These are phyloP conservation scores for Naja naja DNA, from an alignment of 2,113 vertebrate species.

Conservation along the genomic window DNA sequence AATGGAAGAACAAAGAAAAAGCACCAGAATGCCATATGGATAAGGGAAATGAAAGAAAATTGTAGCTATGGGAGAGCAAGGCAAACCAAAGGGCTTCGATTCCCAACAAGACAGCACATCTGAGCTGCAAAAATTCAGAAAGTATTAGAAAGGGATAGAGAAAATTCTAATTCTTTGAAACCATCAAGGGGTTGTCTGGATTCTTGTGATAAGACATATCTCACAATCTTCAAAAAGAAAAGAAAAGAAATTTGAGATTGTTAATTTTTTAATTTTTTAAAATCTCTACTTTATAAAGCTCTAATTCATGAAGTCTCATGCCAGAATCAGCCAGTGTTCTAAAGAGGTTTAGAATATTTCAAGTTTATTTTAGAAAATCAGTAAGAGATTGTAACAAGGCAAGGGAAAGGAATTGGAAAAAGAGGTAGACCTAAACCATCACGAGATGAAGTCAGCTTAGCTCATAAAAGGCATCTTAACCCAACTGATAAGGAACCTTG, in stretches of 20 bases:
- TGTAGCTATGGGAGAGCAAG: neutral
- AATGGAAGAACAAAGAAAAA: neutral
- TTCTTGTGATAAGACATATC: neutral
- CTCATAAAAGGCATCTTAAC: neutral
- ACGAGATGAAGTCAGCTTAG: neutral
- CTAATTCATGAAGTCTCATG: neutral
- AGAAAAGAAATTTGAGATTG: neutral
- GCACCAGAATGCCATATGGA: neutral
- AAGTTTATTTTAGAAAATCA: neutral
- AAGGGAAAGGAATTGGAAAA: neutral
- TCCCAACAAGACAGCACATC: neutral
- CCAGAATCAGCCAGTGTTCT: neutral
- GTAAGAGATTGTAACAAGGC: neutral
- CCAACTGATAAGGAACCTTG: neutral
- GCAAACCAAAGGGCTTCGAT: neutral
- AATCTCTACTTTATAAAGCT: no score
- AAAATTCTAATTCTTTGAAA: neutral
- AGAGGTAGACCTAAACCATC: neutral
- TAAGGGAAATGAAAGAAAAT: neutral
- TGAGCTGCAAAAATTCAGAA: neutral
- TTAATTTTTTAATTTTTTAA: neutral
- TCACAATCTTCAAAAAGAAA: neutral
- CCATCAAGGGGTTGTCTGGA: neutral
- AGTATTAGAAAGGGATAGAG: neutral
- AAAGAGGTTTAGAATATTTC: neutral